phyloP scores from a whole-genome alignment of 2,797 vertebrate genomes.

The Peromyscus melanophrys region DNA sequence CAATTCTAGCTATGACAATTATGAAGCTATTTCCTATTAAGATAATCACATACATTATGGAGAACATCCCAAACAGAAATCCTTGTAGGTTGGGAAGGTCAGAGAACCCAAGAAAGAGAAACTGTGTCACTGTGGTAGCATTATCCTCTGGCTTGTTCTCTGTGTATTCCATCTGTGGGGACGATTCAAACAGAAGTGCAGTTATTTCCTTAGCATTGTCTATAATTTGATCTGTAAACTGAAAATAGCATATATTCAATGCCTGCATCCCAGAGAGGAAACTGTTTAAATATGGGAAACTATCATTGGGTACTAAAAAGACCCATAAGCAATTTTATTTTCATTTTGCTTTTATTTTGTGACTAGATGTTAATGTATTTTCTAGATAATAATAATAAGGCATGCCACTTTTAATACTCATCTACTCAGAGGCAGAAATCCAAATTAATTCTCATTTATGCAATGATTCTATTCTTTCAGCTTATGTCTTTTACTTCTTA shows the following conservation, averaged over 20 bases:
- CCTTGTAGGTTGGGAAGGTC: not conserved
- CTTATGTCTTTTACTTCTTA: not conserved
- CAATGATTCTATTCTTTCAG: not conserved
- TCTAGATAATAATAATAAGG: not conserved
- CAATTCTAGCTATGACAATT: not conserved
- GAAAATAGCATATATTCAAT: not conserved
- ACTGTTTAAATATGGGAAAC: rapidly evolving
- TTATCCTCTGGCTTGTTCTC: not conserved
- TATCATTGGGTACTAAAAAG: not conserved
- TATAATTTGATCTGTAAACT: not conserved
- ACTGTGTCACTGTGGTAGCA: not conserved
- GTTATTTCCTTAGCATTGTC: not conserved
- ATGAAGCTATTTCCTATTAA: not conserved
- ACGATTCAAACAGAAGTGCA: not conserved
- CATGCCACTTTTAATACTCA: not conserved
- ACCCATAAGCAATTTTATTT: too few species aligned
- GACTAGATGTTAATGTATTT: not conserved
- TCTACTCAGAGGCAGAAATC: not conserved
- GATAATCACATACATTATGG: not conserved
- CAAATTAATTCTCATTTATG: not conserved
- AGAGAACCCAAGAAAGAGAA: conserved; percentile 42
- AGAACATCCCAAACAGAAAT: not conserved
- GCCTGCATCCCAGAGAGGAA: not conserved
- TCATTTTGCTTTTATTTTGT: not conserved
- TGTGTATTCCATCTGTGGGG: not conserved